A percentile compares a stretch with the other conserved stretches of the same genome.
Evolutionary conservation across 2,113 vertebrate species (phyloP).

Genomic region (Lepus europaeus): DNA sequence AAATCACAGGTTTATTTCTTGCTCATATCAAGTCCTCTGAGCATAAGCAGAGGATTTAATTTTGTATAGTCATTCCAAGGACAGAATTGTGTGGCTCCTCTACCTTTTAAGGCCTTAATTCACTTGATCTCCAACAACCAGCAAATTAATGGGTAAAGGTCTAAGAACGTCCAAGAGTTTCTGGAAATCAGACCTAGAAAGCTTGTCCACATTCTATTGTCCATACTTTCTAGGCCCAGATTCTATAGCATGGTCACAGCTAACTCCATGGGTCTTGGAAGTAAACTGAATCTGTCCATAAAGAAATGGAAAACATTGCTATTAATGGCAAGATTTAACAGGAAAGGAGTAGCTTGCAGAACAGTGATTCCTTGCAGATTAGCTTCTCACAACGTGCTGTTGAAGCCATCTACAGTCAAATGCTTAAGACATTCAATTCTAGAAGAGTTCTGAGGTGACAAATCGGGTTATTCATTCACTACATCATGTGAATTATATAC

Average conservation of each 20-base stretch:
- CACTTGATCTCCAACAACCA: background rate
- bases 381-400: background rate
- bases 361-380: background rate
- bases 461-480: background rate
- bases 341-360: background rate
- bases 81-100: background rate
- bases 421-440: background rate
- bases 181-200: conserved; percentile 9
- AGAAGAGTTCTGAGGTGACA: background rate
- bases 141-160: background rate
- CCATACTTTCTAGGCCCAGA: background rate
- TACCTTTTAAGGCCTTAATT: background rate
- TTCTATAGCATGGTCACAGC: background rate
- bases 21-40: background rate
- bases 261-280: background rate
- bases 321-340: background rate
- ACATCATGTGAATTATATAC: background rate
- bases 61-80: background rate
- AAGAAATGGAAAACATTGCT: background rate
- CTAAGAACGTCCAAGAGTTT: background rate
- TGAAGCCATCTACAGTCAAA: background rate
- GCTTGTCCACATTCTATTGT: background rate
- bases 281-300: background rate
- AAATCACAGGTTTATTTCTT: background rate
- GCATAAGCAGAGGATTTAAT: background rate